Evolutionary conservation across 2,888 invertebrate species (phyloP).

Genomic region (Cyaniris semiargus): DNA sequence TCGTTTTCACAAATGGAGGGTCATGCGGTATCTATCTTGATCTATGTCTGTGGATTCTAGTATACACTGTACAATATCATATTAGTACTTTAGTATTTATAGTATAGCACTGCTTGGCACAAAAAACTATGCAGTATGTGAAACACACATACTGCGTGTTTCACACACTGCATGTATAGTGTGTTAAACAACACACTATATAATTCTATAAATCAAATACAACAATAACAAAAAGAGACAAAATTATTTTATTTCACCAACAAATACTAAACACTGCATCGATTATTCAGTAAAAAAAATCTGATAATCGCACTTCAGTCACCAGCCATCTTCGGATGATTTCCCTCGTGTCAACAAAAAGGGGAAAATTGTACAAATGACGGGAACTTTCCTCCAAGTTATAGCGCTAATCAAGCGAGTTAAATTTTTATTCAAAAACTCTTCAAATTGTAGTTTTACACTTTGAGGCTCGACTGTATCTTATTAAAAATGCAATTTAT

Average conservation of each 20-base stretch:
- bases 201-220: too few relatives aligned
- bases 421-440: slow-evolving; percentile 9
- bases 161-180: too few relatives aligned
- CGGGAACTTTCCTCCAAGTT: not conserved
- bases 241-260: not conserved
- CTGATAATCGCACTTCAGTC: not conserved
- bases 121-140: too few relatives aligned
- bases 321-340: slow-evolving; percentile 6
- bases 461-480: not conserved
- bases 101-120: too few relatives aligned
- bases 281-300: not conserved
- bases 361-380: slow-evolving; percentile 21
- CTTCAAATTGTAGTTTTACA: not conserved
- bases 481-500: too few relatives aligned
- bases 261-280: not conserved
- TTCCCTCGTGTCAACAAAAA: slow-evolving; percentile 7
- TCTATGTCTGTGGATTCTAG: too few relatives aligned
- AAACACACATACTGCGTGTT: too few relatives aligned
- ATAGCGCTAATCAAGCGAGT: slow-evolving; percentile 2
- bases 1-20: too few relatives aligned
- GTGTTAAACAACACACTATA: too few relatives aligned
- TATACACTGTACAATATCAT: too few relatives aligned
- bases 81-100: too few relatives aligned
- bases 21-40: too few relatives aligned
- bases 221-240: not conserved